These are phyloP conservation scores for Pomatostomus ruficeps DNA, from an alignment of 2,113 vertebrate genomes.

Conservation along the genomic window DNA sequence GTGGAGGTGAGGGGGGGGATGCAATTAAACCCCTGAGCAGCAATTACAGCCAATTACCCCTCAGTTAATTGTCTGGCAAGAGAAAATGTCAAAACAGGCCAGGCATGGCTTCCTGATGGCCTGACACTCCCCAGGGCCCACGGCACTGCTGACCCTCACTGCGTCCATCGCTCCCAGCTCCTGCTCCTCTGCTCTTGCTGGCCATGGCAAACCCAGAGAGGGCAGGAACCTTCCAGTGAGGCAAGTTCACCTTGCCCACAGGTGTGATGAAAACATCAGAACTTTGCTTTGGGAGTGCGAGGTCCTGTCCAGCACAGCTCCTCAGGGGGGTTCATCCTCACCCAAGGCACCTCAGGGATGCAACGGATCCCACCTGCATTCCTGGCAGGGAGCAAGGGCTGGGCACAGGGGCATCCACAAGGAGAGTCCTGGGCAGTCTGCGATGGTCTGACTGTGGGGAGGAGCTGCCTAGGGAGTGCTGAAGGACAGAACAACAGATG, in stretches of 20 bases:
- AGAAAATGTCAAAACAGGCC: slow-evolving; percentile 43
- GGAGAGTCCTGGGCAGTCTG: neutral
- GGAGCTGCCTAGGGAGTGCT: neutral
- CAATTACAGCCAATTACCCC: slow-evolving; percentile 53
- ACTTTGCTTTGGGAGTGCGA: neutral
- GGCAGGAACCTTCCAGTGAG: neutral
- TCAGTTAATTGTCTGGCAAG: slow-evolving; percentile 45
- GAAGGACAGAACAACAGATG: neutral
- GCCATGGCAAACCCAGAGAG: neutral
- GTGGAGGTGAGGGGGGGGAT: neutral
- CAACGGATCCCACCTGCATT: neutral
- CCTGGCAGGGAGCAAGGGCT: neutral
- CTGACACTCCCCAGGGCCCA: neutral
- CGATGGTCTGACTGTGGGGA: neutral
- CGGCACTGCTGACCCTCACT: neutral
- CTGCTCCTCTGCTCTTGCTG: neutral
- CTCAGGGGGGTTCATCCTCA: neutral
- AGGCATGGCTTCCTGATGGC: neutral
- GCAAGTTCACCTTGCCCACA: neutral
- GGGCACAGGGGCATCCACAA: neutral
- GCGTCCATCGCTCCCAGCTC: neutral
- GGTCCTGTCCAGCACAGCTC: neutral
- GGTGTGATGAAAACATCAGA: neutral
- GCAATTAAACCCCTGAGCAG: slow-evolving; percentile 23
- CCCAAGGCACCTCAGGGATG: neutral